Conservation (phyloP, 2,797 vertebrate genomes). For the Falco concolor region DNA sequence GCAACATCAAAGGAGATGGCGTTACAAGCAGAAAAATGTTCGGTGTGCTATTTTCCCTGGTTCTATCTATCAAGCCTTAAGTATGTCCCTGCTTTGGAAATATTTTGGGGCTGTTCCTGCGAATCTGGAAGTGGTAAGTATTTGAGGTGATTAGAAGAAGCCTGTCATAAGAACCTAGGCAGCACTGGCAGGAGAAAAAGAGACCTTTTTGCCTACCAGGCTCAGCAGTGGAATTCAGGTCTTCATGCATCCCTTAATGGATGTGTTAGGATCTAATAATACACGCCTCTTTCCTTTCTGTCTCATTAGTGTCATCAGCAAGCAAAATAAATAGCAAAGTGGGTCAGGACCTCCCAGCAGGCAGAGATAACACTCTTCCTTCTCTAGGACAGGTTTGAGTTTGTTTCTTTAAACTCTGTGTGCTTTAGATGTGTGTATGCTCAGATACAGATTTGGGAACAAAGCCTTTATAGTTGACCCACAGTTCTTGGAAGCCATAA, state of each 20-base stretch:
- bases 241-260: background rate
- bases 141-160: background rate
- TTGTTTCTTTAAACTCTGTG: background rate
- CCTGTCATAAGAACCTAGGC: background rate
- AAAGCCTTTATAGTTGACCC: background rate
- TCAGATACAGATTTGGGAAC: background rate
- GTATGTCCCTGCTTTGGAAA: background rate
- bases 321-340: conserved; percentile 51
- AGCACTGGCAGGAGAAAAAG: background rate
- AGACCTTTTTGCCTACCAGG: background rate
- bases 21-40: background rate
- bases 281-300: background rate
- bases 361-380: background rate
- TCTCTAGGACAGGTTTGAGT: background rate
- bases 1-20: background rate
- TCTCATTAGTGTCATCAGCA: conserved; percentile 15
- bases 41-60: background rate
- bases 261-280: conserved; percentile 37
- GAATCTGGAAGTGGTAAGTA: background rate
- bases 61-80: background rate
- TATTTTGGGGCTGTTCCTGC: background rate
- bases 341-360: conserved; percentile 51
- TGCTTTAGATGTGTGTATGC: background rate
- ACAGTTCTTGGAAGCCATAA: background rate
- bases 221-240: conserved; percentile 4